These are phyloP conservation scores for Oreochromis spilurus DNA, from an alignment of 2,113 vertebrate genomes.

Conservation along the genomic window DNA sequence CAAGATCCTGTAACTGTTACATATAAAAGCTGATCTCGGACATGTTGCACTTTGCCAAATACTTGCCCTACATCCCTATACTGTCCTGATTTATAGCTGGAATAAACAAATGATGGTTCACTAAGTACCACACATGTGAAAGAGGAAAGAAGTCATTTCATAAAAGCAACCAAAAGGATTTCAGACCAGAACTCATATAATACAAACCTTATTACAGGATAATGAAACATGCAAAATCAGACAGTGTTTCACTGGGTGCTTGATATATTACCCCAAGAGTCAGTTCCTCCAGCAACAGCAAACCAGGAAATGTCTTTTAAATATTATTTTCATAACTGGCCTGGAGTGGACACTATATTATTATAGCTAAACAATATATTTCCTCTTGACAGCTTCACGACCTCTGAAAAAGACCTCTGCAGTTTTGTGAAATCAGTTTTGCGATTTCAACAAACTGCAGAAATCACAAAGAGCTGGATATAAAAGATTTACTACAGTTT, in stretches of 20 bases:
- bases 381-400: background rate
- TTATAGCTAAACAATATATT: background rate
- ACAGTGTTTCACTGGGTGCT: background rate
- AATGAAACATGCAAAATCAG: background rate
- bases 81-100: background rate
- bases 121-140: background rate
- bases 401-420: background rate
- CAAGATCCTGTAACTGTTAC: constrained; percentile 39
- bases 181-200: background rate
- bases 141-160: background rate
- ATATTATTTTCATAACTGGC: background rate
- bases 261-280: background rate
- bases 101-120: background rate
- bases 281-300: background rate
- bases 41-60: background rate
- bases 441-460: background rate
- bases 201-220: background rate
- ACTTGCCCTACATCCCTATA: background rate
- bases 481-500: background rate
- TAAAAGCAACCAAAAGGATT: background rate
- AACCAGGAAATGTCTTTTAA: constrained; percentile 1
- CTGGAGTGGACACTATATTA: background rate
- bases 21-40: constrained; percentile 2
- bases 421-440: background rate
- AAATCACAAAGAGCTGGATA: background rate